Evolutionary conservation across 2,797 vertebrate genomes (phyloP).

Genomic region (Notolepis coatsorum): DNA sequence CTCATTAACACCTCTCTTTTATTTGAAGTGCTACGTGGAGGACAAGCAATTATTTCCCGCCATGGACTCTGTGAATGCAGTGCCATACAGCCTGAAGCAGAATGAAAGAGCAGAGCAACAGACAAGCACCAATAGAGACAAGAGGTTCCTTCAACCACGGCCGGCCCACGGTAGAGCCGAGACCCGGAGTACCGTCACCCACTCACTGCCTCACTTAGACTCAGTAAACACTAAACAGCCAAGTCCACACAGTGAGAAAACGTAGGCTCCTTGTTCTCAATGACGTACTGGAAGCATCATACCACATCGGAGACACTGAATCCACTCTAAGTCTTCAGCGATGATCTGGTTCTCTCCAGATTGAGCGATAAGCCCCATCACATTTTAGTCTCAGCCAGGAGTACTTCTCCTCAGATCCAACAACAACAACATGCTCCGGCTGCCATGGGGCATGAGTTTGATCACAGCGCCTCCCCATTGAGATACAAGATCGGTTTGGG

Average conservation of each 20-base stretch:
- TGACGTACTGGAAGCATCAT: conserved; percentile 11
- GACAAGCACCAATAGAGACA: conserved; percentile 21
- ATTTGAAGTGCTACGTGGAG: conserved; percentile 73
- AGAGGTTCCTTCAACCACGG: conserved; percentile 28
- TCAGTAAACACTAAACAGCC: conserved; percentile 34
- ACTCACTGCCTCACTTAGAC: conserved; percentile 46
- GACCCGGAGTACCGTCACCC: conserved; percentile 27
- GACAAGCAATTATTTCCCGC: conserved; percentile 75
- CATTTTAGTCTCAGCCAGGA: conserved; percentile 18
- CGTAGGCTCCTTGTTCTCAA: conserved; percentile 6
- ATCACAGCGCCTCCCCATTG: conserved; percentile 34
- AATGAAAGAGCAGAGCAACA: conserved; percentile 21
- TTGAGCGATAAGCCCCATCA: conserved; percentile 1
- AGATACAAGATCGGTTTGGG: too few species aligned
- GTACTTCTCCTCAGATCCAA: conserved; percentile 22
- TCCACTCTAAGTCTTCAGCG: conserved; percentile 1
- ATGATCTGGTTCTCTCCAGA: conserved; percentile 5
- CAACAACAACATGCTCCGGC: conserved; percentile 16
- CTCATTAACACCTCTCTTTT: conserved; percentile 80
- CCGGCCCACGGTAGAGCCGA: conserved; percentile 26
- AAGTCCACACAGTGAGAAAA: background rate
- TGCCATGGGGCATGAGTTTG: conserved; percentile 34
- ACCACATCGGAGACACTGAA: too few species aligned
- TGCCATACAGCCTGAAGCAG: conserved; percentile 50
- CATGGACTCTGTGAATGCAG: conserved; percentile 59